Evolutionary conservation across 2,797 vertebrate genomes (phyloP), one percentile per base, ranked within the genome.

Genomic region (Crenichthys baileyi): DNA sequence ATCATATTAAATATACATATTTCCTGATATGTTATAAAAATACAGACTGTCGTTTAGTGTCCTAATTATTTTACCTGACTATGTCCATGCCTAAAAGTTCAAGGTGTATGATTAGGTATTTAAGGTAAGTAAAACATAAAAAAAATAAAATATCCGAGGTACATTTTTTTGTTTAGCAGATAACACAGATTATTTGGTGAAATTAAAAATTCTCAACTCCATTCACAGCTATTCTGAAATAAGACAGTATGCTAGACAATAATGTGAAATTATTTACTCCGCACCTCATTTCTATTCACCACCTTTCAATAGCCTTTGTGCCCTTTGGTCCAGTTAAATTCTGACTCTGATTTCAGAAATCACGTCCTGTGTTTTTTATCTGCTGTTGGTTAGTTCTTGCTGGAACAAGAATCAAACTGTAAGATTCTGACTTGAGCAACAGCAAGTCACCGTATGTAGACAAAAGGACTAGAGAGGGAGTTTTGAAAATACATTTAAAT

Each of bases 311-410:
- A 39, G 5, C 16, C 13, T 13, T 71, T 68, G 60, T 74, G 31
- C 55, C 72, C 81, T 75, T 80, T 83, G 51, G 50, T 50, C 79
- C 50, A 86, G 68, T 83, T 82, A 12, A 75, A 50, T 55, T 65
- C 29, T 71, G 26, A 70, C 68, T 48, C 36, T 16, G 22, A 71
- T 80, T 61, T 82, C 74, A 76, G 44, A 60, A 73, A 68, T 26
- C 65, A 44, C 5, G 22, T 80, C 73, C 67, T 5, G 20, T 26
- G 11, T 24, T 74, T 75, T 67, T 67, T 80, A 75, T 75, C 74
- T 78, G 60, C 15, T 55, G 26, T 78, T 20, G 48, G 75, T 15
- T 26, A 31, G 11, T 79, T 78, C 83, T 79, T 72, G 72, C 80
- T 76, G 53, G 73, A 72, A 76, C 63, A 78, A 26, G 76, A 85